These are phyloP conservation scores for Falco columbarius DNA, from an alignment of 2,797 vertebrate species.

Conservation along the genomic window DNA sequence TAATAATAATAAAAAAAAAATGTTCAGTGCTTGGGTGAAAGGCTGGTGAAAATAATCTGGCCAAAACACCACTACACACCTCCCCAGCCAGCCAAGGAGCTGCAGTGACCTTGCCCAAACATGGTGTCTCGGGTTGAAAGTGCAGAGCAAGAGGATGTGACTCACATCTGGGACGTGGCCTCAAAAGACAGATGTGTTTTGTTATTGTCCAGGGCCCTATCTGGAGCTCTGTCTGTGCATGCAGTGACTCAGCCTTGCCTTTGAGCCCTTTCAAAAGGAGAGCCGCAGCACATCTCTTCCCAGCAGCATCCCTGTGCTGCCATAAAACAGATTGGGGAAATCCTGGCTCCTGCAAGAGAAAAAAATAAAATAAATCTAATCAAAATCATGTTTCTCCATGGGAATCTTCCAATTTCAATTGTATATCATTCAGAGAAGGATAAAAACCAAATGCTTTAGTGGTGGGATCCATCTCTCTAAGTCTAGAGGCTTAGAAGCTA, in stretches of 20 bases:
- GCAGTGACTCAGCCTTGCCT: slow-evolving; percentile 40
- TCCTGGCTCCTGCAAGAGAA: not conserved
- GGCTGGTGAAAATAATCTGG: not conserved
- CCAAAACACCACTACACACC: not conserved
- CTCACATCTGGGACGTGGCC: slow-evolving; percentile 22
- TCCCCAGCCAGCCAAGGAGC: not conserved
- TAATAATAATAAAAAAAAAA: not conserved
- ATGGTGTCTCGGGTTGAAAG: not conserved
- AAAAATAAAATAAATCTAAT: not conserved
- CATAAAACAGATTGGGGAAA: slow-evolving; percentile 15
- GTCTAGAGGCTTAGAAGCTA: not conserved
- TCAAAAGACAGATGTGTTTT: slow-evolving; percentile 11
- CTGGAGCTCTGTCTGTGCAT: not conserved
- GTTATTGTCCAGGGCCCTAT: not conserved
- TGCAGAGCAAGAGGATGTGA: slow-evolving; percentile 7
- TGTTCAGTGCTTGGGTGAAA: not conserved
- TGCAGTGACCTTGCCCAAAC: not conserved
- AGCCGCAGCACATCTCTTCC: not conserved
- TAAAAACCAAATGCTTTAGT: not conserved
- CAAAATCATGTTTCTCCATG: not conserved
- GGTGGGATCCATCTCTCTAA: not conserved
- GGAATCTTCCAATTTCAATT: not conserved
- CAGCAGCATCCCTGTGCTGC: not conserved
- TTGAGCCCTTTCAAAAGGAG: not conserved
- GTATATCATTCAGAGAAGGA: not conserved